Conservation (phyloP, 2,797 vertebrate genomes). For the Notoglanidium macrostoma region DNA sequence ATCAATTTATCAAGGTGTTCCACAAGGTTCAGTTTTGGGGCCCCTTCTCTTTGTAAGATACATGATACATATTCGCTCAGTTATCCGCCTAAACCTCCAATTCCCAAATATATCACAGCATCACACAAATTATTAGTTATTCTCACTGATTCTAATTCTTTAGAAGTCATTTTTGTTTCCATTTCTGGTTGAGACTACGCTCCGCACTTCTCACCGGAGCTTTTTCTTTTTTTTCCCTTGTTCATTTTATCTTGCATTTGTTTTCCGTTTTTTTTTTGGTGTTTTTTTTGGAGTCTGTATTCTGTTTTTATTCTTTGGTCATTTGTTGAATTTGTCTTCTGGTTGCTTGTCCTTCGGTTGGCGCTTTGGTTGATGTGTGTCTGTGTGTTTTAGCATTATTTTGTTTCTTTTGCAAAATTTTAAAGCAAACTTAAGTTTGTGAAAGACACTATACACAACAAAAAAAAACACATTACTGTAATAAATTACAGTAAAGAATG, state of each 20-base stretch:
- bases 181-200: too few species aligned
- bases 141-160: neutral
- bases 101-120: neutral
- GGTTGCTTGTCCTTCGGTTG: neutral
- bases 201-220: neutral
- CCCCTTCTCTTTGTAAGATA: neutral
- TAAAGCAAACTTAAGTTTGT: neutral
- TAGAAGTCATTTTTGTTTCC: neutral
- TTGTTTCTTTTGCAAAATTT: neutral
- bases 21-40: slow-evolving; percentile 1
- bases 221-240: neutral
- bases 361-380: neutral
- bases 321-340: neutral
- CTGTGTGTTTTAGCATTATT: neutral
- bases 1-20: neutral
- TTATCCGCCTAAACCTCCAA: neutral
- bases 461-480: neutral
- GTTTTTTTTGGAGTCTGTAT: neutral
- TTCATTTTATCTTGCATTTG: neutral
- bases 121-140: neutral
- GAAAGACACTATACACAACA: neutral
- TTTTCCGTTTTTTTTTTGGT: neutral
- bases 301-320: neutral
- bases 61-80: neutral
- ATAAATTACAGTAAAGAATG: neutral